These are phyloP conservation scores for Ennomos fuscantarius DNA, from an alignment of 2,888 invertebrate species.

Conservation along the genomic window DNA sequence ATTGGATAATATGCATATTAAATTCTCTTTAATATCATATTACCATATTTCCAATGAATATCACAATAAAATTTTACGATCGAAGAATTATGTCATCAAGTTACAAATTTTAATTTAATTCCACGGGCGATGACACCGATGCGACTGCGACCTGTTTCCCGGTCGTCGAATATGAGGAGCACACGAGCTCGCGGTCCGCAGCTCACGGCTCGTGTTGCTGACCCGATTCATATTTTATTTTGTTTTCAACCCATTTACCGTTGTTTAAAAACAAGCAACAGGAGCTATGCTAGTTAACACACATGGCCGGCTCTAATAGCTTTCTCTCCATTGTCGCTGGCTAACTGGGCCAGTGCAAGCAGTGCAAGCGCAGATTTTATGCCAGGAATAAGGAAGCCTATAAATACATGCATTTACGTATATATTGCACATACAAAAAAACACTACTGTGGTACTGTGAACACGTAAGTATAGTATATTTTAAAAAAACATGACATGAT, in stretches of 20 bases:
- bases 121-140: constrained; percentile 12
- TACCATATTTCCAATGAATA: constrained; percentile 12
- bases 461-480: no score
- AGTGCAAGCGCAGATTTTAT: constrained; percentile 41
- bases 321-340: constrained; percentile 68
- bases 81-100: constrained; percentile 13
- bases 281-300: constrained; percentile 75
- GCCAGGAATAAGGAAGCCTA: constrained; percentile 14
- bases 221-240: constrained; percentile 57
- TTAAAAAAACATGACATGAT: no score
- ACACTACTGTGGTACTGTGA: no score
- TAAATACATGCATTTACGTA: background rate
- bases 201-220: constrained; percentile 23
- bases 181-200: background rate
- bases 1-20: no score
- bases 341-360: constrained; percentile 59
- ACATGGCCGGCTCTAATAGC: constrained; percentile 75
- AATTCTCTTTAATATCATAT: no score
- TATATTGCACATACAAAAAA: no score
- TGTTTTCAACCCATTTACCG: constrained; percentile 56
- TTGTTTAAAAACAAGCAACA: constrained; percentile 65
- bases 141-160: constrained; percentile 9
- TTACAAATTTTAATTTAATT: constrained; percentile 19
- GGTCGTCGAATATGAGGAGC: constrained; percentile 16
- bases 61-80: constrained; percentile 14